Evolutionary conservation across 2,888 invertebrate species (phyloP).

Genomic region (Crossocerus cetratus): DNA sequence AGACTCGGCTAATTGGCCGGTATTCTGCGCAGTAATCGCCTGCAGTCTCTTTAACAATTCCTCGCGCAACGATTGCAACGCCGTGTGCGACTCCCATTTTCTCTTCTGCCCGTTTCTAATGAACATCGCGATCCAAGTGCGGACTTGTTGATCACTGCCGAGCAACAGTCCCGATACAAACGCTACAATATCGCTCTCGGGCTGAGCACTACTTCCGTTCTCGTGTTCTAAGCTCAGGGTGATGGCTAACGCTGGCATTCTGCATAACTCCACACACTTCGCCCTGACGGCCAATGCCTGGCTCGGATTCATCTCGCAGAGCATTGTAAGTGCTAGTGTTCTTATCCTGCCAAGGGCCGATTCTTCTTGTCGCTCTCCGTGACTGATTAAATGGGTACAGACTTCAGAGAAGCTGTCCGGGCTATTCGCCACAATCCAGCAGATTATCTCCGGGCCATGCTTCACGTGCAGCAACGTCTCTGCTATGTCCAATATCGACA

Average conservation of each 20-base stretch:
- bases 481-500: constrained; percentile 89
- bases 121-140: constrained; percentile 96
- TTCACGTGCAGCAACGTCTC: constrained; percentile 94
- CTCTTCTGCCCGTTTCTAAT: constrained; percentile 92
- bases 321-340: constrained; percentile 85
- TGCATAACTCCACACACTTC: constrained; percentile 92
- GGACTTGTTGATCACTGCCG: constrained; percentile 92
- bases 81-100: constrained; percentile 86
- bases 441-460: constrained; percentile 92
- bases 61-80: constrained; percentile 85
- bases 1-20: constrained; percentile 81
- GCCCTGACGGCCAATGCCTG: constrained; percentile 91
- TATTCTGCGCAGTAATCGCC: constrained; percentile 81
- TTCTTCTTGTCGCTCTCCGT: constrained; percentile 93
- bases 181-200: constrained; percentile 82
- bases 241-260: constrained; percentile 93
- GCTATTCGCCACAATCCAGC: constrained; percentile 95
- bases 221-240: constrained; percentile 86
- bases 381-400: constrained; percentile 89
- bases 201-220: constrained; percentile 64
- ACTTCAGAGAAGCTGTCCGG: constrained; percentile 96
- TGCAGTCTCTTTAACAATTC: constrained; percentile 87
- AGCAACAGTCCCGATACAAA: constrained; percentile 93
- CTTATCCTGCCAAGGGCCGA: constrained; percentile 87
- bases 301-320: constrained; percentile 94